Conservation (phyloP, 2,797 vertebrate genomes). For the Schizopygopsis pylzovi region DNA sequence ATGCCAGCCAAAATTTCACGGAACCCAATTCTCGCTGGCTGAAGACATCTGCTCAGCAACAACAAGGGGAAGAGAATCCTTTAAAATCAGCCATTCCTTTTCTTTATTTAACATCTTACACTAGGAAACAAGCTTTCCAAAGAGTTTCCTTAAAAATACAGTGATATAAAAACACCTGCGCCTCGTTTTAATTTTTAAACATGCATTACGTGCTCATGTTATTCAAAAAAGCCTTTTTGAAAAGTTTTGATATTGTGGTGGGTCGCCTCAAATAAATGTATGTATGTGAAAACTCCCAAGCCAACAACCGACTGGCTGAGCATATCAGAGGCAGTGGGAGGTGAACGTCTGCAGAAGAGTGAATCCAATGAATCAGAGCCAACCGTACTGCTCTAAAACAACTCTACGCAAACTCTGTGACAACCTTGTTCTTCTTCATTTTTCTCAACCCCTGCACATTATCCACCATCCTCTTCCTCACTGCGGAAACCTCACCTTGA, state of each 20-base stretch:
- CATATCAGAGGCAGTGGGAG: not conserved
- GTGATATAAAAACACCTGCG: too few relatives aligned
- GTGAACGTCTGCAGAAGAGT: slow-evolving; percentile 8
- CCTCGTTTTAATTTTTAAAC: too few relatives aligned
- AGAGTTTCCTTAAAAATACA: too few relatives aligned
- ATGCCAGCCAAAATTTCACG: slow-evolving; percentile 38
- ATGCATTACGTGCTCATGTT: too few relatives aligned
- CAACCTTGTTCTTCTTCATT: not conserved
- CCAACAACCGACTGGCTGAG: slow-evolving; percentile 10
- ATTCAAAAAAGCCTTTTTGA: too few relatives aligned
- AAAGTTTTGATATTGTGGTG: too few relatives aligned
- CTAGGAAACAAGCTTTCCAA: slow-evolving; percentile 28
- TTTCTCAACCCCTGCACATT: not conserved
- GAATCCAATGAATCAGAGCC: slow-evolving; percentile 8
- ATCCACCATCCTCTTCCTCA: not conserved
- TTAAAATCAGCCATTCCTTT: slow-evolving; percentile 23
- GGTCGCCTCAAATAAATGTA: too few relatives aligned
- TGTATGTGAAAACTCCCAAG: too few relatives aligned
- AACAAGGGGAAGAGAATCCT: not conserved
- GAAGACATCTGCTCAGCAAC: slow-evolving; percentile 40
- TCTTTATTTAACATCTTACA: slow-evolving; percentile 38
- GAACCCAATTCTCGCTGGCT: slow-evolving; percentile 33
- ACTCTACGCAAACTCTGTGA: not conserved
- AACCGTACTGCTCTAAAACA: not conserved
- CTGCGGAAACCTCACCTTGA: not conserved